phyloP scores from a whole-genome alignment of 2,888 invertebrate genomes.

The Chrysodeixis includens region DNA sequence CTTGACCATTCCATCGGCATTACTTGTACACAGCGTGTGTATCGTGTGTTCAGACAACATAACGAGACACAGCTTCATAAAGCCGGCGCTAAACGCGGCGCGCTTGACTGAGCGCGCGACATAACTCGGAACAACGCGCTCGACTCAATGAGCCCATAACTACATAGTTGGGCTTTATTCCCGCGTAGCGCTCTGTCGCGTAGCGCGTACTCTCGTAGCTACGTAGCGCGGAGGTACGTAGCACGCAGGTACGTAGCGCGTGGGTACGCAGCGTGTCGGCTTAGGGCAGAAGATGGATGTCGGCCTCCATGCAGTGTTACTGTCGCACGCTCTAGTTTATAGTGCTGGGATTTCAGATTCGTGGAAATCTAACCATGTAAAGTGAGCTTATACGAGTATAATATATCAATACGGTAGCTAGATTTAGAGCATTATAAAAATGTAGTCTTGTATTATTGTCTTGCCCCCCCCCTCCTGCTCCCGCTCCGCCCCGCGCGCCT shows the following conservation, averaged over 20 bases:
- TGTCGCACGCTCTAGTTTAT: slow-evolving; percentile 33
- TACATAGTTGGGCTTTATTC: slow-evolving; percentile 1
- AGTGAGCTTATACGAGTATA: not conserved
- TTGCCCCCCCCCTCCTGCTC: not conserved
- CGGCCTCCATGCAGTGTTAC: slow-evolving; percentile 20
- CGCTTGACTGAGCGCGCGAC: slow-evolving; percentile 36
- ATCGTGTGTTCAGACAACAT: slow-evolving; percentile 17
- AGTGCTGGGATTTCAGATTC: slow-evolving; percentile 15
- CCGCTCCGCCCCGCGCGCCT: not conserved
- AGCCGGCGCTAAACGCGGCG: slow-evolving; percentile 28
- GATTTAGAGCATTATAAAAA: not conserved
- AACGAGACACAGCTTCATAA: slow-evolving; percentile 35
- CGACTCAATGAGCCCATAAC: slow-evolving; percentile 10
- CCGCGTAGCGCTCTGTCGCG: not conserved
- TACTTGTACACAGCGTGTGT: not conserved
- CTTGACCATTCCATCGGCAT: not conserved
- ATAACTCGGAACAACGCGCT: not conserved
- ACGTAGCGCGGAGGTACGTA: slow-evolving; percentile 5
- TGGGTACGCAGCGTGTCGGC: slow-evolving; percentile 1
- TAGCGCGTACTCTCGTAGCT: not conserved
- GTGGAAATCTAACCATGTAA: slow-evolving; percentile 10
- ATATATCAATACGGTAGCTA: not conserved
- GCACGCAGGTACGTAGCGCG: slow-evolving; percentile 7
- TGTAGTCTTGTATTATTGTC: not conserved
- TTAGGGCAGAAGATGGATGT: slow-evolving; percentile 30